Base-by-base conservation (phyloP, 2,113 vertebrate genomes). In the Pteropus alecto region DNA sequence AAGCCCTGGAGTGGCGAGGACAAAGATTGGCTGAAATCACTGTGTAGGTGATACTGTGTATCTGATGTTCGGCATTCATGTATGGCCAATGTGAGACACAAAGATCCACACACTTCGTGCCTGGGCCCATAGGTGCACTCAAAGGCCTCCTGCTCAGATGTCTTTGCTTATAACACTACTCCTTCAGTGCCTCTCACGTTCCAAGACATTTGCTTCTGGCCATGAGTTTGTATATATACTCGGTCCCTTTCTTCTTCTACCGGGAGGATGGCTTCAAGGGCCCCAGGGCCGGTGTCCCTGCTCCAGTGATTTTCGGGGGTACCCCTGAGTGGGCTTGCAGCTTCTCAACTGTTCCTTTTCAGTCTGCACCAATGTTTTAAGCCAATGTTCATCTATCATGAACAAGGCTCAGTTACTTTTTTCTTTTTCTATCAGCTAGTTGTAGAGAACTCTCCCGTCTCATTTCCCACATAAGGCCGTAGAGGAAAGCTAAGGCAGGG, bases 361-460 rank as follows among this genome's bases (percentile, higher is more conserved):
- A 33, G 7, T 87, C 30, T 51, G 14, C 6, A 65, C 24, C 7
- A 13, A 10, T 77, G 77, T 87, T 76, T 70, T 35, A 87, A 82
- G 38, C 0, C 13, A 3, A 76, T n/a, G n/a, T n/a, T n/a, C n/a
- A n/a, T 7, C 13, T 4, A 35, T 21, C 2, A 2, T 54, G 28
- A 24, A 12, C 38, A 70, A 78, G 22, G 30, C 6, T 90, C 26
- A 41, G 48, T 81, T 38, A 58, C 65, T 35, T 16, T 51, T 76
- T 65, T 11, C 14, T 58, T 46, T 73, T 87, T 73, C 33, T 61
- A 41, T 26, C 38, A 71, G 11, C 19, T 65, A 38, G 6, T 63
- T 74, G 1, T 41, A 38, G 61, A 18, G 35, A 24, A 16, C 5
- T 1, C 9, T 11, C 0, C 1, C 15, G 28, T 2, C 22, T 7